Evolutionary conservation across 2,888 invertebrate genomes (phyloP).

Genomic region (Drosophila macrospina): DNA sequence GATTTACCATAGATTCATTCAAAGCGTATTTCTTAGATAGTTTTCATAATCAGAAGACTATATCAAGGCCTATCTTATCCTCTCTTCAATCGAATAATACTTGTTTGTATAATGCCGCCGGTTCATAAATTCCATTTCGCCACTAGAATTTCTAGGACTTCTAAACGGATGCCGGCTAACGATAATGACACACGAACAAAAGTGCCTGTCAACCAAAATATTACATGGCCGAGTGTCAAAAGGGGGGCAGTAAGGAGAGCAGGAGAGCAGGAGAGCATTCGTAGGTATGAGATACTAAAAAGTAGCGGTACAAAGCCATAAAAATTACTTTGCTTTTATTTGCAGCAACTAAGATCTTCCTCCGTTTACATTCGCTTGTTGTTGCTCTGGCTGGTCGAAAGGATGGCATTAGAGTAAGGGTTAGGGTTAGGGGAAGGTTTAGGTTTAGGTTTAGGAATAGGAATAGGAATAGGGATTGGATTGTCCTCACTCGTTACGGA

Average conservation of each 20-base stretch:
- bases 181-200: conserved; percentile 76
- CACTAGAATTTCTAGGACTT: conserved; percentile 3
- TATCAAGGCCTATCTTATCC: conserved; percentile 38
- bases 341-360: conserved; percentile 64
- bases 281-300: conserved; percentile 33
- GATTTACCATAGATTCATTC: too few species aligned
- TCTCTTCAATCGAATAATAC: conserved; percentile 27
- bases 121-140: conserved; percentile 60
- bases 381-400: conserved; percentile 29
- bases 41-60: not conserved
- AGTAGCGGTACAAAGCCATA: conserved; percentile 68
- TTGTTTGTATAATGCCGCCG: conserved; percentile 45
- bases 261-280: not conserved
- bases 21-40: not conserved
- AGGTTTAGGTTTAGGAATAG: not conserved
- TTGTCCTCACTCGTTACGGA: conserved; percentile 61
- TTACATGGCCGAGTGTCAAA: conserved; percentile 70
- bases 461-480: conserved; percentile 37
- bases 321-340: conserved; percentile 81
- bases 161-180: conserved; percentile 51
- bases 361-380: conserved; percentile 48
- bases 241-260: conserved; percentile 45
- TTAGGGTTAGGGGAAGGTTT: not conserved
- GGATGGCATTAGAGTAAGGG: conserved; percentile 35
- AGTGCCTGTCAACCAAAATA: conserved; percentile 69